Base-by-base conservation (phyloP, 2,888 invertebrate species). In the Nomada hirtipes region DNA sequence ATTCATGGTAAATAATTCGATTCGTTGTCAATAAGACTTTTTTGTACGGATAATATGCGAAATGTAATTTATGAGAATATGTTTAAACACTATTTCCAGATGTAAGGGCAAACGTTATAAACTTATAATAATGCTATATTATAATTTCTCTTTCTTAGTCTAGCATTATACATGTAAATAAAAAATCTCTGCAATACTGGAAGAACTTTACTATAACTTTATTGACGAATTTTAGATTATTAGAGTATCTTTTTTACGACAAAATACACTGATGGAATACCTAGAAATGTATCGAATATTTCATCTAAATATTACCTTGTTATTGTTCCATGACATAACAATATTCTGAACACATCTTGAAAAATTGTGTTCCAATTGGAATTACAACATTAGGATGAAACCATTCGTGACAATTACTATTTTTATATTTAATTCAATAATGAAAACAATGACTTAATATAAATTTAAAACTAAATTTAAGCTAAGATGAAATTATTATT, bases 351-450 rank as follows among this genome's bases (percentile, higher is more conserved):
- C 53, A 60, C 47, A 50, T 71, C 59, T 63, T 42, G 63, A 36
- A 71, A 70, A 82, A 72, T 82, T 82, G 71, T 77, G 61, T 77
- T 87, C 61, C 36, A 70, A 83, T 83, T 71, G 61, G 47, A 79
- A 83, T 79, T 60, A 57, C 60, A 63, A 75, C 70, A 57, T 82
- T 74, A 67, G 57, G 60, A 76, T 60, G 63, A 82, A 84, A 64
- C 55, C 68, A 68, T 80, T 81, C 81, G 60, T 75, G 71, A 75
- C 71, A 74, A 86, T 76, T 72, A 78, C 82, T 89, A 88, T 88
- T 88, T 88, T 89, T 89, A 81, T 88, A 89, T 88, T 88, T 84
- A 81, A 74, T 86, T 88, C 47, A 52, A 65, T 83, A 82, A 74
- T 71, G 55, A 77, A 84, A 76, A 50, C 71, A 70, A 84, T 84